Percentiles rank a stretch among this genome's conserved stretches.
phyloP scores from a whole-genome alignment of 2,113 vertebrate genomes.

The Stomatorhinus ivindoensis region DNA sequence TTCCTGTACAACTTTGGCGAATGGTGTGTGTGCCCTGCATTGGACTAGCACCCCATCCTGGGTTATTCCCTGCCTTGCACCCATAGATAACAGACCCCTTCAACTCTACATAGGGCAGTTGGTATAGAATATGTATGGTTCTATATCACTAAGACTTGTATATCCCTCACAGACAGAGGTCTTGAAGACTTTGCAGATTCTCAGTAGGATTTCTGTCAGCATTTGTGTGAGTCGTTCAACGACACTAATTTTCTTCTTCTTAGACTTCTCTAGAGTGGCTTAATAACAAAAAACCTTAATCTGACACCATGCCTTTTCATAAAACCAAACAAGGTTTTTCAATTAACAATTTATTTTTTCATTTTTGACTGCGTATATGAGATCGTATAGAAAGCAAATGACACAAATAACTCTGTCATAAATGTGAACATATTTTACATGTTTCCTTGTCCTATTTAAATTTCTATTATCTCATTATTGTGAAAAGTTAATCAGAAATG shows the following conservation, averaged over 20 bases:
- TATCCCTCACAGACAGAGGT: neutral
- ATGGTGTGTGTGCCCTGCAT: neutral
- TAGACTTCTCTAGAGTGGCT: neutral
- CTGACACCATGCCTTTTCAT: neutral
- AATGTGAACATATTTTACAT: neutral
- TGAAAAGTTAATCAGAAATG: neutral
- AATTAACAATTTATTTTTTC: neutral
- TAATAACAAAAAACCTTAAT: neutral
- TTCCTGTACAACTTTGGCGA: neutral
- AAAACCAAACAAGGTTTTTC: neutral
- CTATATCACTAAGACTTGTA: neutral
- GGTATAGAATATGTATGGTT: neutral
- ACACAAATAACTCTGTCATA: neutral
- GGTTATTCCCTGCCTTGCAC: neutral
- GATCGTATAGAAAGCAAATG: neutral
- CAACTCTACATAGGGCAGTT: neutral
- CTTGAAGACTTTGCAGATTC: neutral
- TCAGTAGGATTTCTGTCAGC: neutral
- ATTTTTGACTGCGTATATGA: neutral
- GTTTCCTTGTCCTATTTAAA: neutral
- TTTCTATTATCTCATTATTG: neutral
- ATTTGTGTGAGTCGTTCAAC: neutral
- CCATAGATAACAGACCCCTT: neutral
- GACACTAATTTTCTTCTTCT: neutral
- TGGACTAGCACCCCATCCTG: neutral